Evolutionary conservation across 1,140 invertebrate genomes (phyloP), one percentile per base, ranked within the genome.

Genomic region (Phenacoccus solenopsis): DNA sequence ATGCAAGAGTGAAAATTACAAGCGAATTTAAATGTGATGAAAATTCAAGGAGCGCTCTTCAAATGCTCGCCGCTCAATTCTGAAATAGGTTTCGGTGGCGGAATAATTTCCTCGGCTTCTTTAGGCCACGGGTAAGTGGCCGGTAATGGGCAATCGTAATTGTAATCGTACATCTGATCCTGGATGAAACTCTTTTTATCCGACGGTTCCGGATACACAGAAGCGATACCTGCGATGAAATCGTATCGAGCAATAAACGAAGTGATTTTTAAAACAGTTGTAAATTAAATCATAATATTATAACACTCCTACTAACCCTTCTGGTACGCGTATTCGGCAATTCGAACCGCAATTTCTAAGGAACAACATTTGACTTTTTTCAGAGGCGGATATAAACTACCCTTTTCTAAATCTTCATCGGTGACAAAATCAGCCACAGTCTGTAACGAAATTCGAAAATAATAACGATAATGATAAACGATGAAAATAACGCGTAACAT

Each of bases 161-260:
- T 85, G 73, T 84, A 87, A 77, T 88, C 87, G 77, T 91, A 93
- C 82, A 90, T 84, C 76, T 89, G 86, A 73, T 84, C 84, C 71
- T 86, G 81, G 28, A 93, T 84, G 78, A 88, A 90, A 73, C 84
- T 80, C 49, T 83, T 78, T 75, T 90, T 86, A 76, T 93, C 85
- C 73, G 85, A 83, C 72, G 91, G 91, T 79, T 93, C 87, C 0
- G 91, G 91, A 78, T 93, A 93, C 28, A 89, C 85, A 27, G 90
- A 90, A 9, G 91, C 90, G 72, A 91, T 82, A 76, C 89, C 90
- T 90, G 77, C 16, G 73, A 22, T 20, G 57, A 57, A 28, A 69
- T 30, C 69, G 25, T 68, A 67, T 67, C 70, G 68, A 69, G 70
- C 24, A 73, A 70, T 72, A 68, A 16, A 2, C 38, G 38, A 9